A percentile compares a stretch with the other conserved stretches of the same genome.
phyloP scores from a whole-genome alignment of 2,797 vertebrate genomes.

The Sebastes vulpes region DNA sequence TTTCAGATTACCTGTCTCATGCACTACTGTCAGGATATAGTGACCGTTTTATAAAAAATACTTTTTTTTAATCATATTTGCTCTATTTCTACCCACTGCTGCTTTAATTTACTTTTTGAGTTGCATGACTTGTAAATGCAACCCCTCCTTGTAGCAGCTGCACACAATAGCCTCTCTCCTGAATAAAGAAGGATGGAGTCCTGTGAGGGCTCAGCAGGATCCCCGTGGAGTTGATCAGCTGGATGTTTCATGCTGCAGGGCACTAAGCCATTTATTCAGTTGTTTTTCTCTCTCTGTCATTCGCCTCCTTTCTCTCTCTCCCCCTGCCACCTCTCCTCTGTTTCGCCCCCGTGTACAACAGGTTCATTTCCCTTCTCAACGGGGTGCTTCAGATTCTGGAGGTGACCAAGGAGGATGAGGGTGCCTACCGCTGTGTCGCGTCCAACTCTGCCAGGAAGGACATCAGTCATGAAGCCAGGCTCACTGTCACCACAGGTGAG shows the following conservation, averaged over 20 bases:
- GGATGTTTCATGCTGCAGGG: conserved; percentile 11
- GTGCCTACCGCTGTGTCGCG: conserved; percentile 91
- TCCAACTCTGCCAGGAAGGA: conserved; percentile 87
- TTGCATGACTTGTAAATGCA: neutral
- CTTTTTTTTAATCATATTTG: neutral
- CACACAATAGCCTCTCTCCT: neutral
- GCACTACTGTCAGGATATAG: neutral
- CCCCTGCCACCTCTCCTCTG: neutral
- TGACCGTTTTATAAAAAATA: neutral
- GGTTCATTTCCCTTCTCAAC: conserved; percentile 93
- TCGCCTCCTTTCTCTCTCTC: neutral
- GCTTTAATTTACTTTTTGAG: neutral
- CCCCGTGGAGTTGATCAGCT: conserved; percentile 13
- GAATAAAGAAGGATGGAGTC: conserved; percentile 26
- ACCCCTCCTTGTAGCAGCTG: neutral
- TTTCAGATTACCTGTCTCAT: too few relatives aligned
- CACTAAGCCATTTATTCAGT: conserved; percentile 19
- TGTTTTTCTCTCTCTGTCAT: neutral
- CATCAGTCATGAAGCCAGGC: conserved; percentile 89
- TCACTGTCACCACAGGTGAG: conserved; percentile 87
- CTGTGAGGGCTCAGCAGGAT: conserved; percentile 32
- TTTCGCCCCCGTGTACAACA: conserved; percentile 59
- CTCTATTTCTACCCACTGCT: neutral
- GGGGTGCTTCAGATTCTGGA: conserved; percentile 95
- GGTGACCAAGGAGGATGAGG: conserved; percentile 88